Conservation (phyloP, 2,888 invertebrate species). For the Torymus auratus region DNA sequence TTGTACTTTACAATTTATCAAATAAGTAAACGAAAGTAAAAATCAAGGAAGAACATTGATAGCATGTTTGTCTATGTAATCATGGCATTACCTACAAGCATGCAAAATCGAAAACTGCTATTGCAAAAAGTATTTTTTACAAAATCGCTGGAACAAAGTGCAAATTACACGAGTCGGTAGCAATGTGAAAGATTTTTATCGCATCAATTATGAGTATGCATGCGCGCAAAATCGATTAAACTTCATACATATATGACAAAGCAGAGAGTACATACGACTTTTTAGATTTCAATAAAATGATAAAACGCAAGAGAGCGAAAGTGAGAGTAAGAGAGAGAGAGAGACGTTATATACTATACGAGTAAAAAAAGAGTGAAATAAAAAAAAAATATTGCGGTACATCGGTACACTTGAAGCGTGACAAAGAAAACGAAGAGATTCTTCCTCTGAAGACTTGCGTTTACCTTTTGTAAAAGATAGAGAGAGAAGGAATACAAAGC, state of each 20-base stretch:
- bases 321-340: background rate
- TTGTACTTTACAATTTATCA: conserved; percentile 2
- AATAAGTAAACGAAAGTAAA: too few species aligned
- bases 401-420: conserved; percentile 34
- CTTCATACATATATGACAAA: background rate
- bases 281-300: conserved; percentile 5
- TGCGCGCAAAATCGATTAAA: background rate
- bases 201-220: background rate
- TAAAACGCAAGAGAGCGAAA: background rate
- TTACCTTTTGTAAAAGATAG: conserved; percentile 2
- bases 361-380: background rate
- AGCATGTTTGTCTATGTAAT: too few species aligned
- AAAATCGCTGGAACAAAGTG: background rate
- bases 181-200: conserved; percentile 1
- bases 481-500: background rate
- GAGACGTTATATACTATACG: too few species aligned
- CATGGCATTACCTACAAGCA: too few species aligned
- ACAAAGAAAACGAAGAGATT: conserved; percentile 23
- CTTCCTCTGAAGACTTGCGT: conserved; percentile 17
- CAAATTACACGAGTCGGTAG: conserved; percentile 22
- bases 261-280: conserved; percentile 7
- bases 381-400: conserved; percentile 20
- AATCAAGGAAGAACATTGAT: too few species aligned
- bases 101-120: too few species aligned
- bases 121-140: background rate